Conservation (phyloP, 1,140 invertebrate genomes). For the Drosophila pachea region DNA sequence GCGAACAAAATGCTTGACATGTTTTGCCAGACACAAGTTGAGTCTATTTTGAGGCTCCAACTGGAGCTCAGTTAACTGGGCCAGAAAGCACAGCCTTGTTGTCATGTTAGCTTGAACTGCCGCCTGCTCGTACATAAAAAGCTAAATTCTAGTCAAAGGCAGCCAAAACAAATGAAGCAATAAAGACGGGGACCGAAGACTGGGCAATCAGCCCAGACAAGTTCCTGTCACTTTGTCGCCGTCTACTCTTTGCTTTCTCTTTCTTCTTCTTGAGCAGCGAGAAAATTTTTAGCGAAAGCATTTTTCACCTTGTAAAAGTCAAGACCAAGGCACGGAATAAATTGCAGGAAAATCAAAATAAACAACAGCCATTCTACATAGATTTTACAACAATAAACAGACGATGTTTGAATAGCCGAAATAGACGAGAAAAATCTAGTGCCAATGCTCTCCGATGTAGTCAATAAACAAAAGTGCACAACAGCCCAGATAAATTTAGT, state of each 20-base stretch:
- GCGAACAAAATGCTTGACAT: slow-evolving; percentile 71
- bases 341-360: slow-evolving; percentile 63
- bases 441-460: slow-evolving; percentile 15
- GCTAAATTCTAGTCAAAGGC: slow-evolving; percentile 57
- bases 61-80: slow-evolving; percentile 57
- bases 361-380: slow-evolving; percentile 51
- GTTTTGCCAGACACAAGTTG: slow-evolving; percentile 64
- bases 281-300: slow-evolving; percentile 17
- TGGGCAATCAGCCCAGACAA: slow-evolving; percentile 11
- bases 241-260: slow-evolving; percentile 13
- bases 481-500: neutral
- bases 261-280: slow-evolving; percentile 41
- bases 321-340: slow-evolving; percentile 30
- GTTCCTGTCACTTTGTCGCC: slow-evolving; percentile 43
- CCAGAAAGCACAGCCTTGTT: slow-evolving; percentile 23
- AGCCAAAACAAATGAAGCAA: slow-evolving; percentile 60
- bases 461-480: slow-evolving; percentile 60
- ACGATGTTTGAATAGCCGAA: slow-evolving; percentile 45
- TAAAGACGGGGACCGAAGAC: slow-evolving; percentile 37
- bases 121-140: slow-evolving; percentile 60
- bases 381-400: slow-evolving; percentile 70
- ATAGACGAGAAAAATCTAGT: slow-evolving; percentile 3
- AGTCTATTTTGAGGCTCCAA: slow-evolving; percentile 17
- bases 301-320: slow-evolving; percentile 67
- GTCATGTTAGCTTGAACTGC: slow-evolving; percentile 46